Base-by-base conservation (phyloP, 1,140 invertebrate species). In the Halictus rubicundus region DNA sequence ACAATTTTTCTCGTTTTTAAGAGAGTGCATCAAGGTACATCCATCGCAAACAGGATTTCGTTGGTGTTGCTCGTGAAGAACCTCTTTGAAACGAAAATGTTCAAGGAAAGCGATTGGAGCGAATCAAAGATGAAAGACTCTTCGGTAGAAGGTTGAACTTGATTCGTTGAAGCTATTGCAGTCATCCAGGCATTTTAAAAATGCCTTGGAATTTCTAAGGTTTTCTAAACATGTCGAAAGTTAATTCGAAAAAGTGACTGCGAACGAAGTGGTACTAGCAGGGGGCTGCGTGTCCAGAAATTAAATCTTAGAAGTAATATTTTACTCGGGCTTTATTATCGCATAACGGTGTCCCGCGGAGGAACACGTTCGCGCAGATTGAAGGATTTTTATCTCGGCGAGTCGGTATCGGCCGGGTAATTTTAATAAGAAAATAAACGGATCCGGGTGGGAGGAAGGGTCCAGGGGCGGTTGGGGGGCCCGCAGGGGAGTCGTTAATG, bases 351-450 rank as follows among this genome's bases (percentile, higher is more conserved):
- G 6, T 21, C 12, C 39, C 37, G 19, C 3, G 0, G 0, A 42
- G n/a, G 23, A n/a, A 1, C 46, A 3, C 1, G 37, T 54, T 14
- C n/a, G n/a, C 59, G 57, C 14, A 25, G 23, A 42, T 72, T 32
- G 37, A 25, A 9, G 46, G 46, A 78, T 72, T 78, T 72, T 78
- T 72, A 76, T 76, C 64, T 46, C 27, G 49, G 4, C 37, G 16
- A 3, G 32, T 39, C 32, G 32, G 46, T 57, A 68, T 71, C 70
- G 60, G 27, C 37, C 57, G 32, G 64, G 49, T 49, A 68, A 82
- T 77, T 85, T 85, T 85, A 85, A 85, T 85, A 85, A 85, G 83
- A 70, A 82, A 85, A 82, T 82, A 77, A 82, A 70, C 74, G 57
- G 61, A 72, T 75, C 37, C 16, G 39, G 21, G 54, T 6, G 7